These are phyloP conservation scores for Microcebus jonahi DNA, from an alignment of 2,113 vertebrate genomes.

Conservation along the genomic window DNA sequence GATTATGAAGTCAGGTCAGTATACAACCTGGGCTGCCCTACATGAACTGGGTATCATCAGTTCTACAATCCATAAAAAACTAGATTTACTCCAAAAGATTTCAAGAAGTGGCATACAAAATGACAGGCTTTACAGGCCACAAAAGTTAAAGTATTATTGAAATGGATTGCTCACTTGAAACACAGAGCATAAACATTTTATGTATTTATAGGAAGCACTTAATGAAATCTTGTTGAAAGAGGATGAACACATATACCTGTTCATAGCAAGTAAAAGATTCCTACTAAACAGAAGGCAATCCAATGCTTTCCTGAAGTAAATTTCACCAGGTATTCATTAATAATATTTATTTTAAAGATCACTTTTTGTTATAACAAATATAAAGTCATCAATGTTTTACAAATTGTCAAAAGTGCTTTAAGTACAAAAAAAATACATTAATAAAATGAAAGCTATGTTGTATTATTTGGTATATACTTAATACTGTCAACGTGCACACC, in stretches of 20 bases:
- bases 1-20: not conserved
- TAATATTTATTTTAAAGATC: slow-evolving; percentile 81
- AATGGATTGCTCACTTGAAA: not conserved
- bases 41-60: not conserved
- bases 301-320: slow-evolving; percentile 51
- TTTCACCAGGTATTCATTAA: slow-evolving; percentile 75
- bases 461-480: slow-evolving; percentile 79
- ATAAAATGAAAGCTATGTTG: slow-evolving; percentile 79
- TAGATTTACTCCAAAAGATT: not conserved
- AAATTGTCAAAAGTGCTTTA: slow-evolving; percentile 85
- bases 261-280: slow-evolving; percentile 7
- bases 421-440: slow-evolving; percentile 86
- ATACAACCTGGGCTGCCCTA: not conserved
- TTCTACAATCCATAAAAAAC: not conserved
- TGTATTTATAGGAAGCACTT: slow-evolving; percentile 15
- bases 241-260: not conserved
- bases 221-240: slow-evolving; percentile 34
- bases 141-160: slow-evolving; percentile 12
- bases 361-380: slow-evolving; percentile 87
- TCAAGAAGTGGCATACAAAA: not conserved
- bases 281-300: not conserved
- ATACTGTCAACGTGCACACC: slow-evolving; percentile 83
- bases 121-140: not conserved
- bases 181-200: not conserved
- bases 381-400: slow-evolving; percentile 86